Evolutionary conservation across 2,888 invertebrate species (phyloP), one percentile per base, ranked within the genome.

Genomic region (Eupeodes luniger): DNA sequence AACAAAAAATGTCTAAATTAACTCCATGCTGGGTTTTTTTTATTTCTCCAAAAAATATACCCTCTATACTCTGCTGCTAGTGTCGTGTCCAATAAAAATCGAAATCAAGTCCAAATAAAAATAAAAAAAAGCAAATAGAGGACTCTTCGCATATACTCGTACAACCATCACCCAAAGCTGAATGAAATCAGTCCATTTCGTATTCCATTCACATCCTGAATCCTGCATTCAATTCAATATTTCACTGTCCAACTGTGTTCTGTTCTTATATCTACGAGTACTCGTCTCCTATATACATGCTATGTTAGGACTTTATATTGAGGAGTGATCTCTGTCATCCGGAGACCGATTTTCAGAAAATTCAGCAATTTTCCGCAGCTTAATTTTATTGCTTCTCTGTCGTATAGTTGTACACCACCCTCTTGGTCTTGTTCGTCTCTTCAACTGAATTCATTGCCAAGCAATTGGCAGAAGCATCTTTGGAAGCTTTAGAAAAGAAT

Each of bases 361-460:
- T 74, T 87, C 87, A 70, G 83, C 83, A 87, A 87, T 87, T 84
- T 87, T 87, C 87, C 84, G 80, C 87, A 87, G 80, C 84, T 84
- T 87, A 87, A 87, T 87, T 87, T 87, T 79, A 87, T 87, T 87
- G 83, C 53, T 75, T 14, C 51, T n/a, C 57, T 59, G 40, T 40
- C 40, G 40, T 40, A 0, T 40, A 0, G 5, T 19, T 7, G 27
- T 14, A 14, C 1, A 36, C 12, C 2, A 7, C 14, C 9, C 34
- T 1, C 9, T 7, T 9, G 4, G n/a, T 1, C 9, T 7, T 9
- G 4, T 1, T 4, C 19, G 4, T 1, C 11, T 0, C 11, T 0
- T n/a, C n/a, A 27, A n/a, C 51, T 4, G 16, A 66, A 59, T 57
- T 62, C 40, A 44, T 69, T 64, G 75, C 75, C 75, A 16, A 53